These are phyloP conservation scores for Julus scanicus DNA, from an alignment of 2,888 invertebrate species.

Conservation along the genomic window DNA sequence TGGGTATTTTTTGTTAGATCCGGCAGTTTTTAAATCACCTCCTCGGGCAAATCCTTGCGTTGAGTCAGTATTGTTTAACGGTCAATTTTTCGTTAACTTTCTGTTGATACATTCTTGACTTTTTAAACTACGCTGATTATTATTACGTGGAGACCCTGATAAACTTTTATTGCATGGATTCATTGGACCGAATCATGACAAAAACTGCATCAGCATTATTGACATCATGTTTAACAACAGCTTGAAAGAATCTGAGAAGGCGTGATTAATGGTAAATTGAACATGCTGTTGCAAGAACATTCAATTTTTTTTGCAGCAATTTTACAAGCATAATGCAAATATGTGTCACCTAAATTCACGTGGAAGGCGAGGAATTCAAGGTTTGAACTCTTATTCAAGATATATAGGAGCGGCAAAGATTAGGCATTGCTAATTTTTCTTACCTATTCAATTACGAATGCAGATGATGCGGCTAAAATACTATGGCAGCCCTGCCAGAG, in stretches of 20 bases:
- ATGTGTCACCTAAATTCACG: constrained; percentile 8
- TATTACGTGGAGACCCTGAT: background rate
- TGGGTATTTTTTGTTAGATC: background rate
- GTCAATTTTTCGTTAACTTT: background rate
- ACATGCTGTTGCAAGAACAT: background rate
- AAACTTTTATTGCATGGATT: background rate
- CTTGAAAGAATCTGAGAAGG: background rate
- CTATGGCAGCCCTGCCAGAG: constrained; percentile 19
- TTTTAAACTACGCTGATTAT: background rate
- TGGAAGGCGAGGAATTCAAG: background rate
- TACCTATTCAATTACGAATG: background rate
- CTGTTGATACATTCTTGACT: no score
- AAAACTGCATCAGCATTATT: background rate
- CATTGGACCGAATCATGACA: background rate
- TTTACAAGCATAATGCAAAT: background rate
- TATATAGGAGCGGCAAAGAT: background rate
- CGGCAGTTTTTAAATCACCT: background rate
- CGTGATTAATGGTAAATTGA: background rate
- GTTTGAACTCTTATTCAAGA: background rate
- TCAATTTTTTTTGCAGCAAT: background rate
- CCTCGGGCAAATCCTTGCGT: background rate
- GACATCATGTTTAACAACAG: background rate
- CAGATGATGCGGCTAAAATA: background rate
- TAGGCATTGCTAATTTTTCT: background rate
- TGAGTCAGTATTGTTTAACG: background rate